A percentile compares a stretch with the other conserved stretches of the same genome.
Evolutionary conservation across 2,113 vertebrate species (phyloP).

Genomic region (Lasiurus cinereus): DNA sequence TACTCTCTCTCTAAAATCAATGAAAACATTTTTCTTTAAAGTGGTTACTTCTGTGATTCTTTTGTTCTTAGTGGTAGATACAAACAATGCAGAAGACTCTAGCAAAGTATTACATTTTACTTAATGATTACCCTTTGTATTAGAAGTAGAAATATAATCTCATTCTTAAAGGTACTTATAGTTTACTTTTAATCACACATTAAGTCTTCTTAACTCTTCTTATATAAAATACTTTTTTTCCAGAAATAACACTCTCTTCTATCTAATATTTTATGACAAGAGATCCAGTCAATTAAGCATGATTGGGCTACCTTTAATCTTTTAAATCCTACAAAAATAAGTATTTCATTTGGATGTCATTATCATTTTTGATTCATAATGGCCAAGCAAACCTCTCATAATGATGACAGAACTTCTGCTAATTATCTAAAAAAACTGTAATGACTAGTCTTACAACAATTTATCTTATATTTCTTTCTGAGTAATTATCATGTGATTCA

Average conservation of each 20-base stretch:
- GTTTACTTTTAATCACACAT: not conserved
- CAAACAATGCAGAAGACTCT: not conserved
- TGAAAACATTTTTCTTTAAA: no score
- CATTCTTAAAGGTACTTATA: not conserved
- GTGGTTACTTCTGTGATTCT: not conserved
- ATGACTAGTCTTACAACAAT: slow-evolving; percentile 67
- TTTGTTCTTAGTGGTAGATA: not conserved
- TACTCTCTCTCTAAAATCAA: no score
- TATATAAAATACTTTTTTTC: not conserved
- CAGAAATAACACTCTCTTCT: slow-evolving; percentile 61
- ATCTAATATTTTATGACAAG: slow-evolving; percentile 65
- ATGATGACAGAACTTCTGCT: slow-evolving; percentile 64
- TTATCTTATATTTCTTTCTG: slow-evolving; percentile 69
- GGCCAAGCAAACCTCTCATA: slow-evolving; percentile 55
- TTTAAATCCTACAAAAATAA: slow-evolving; percentile 73
- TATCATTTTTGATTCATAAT: slow-evolving; percentile 60
- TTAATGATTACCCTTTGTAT: not conserved
- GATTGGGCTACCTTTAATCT: slow-evolving; percentile 70
- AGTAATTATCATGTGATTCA: slow-evolving; percentile 68
- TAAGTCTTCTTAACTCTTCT: slow-evolving; percentile 41
- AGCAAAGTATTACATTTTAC: slow-evolving; percentile 9
- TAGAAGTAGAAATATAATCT: slow-evolving; percentile 48
- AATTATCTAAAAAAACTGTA: slow-evolving; percentile 70
- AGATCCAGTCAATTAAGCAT: slow-evolving; percentile 65
- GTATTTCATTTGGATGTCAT: slow-evolving; percentile 69